Conservation (phyloP, 1,140 invertebrate species). For the Halictus rubicundus region DNA sequence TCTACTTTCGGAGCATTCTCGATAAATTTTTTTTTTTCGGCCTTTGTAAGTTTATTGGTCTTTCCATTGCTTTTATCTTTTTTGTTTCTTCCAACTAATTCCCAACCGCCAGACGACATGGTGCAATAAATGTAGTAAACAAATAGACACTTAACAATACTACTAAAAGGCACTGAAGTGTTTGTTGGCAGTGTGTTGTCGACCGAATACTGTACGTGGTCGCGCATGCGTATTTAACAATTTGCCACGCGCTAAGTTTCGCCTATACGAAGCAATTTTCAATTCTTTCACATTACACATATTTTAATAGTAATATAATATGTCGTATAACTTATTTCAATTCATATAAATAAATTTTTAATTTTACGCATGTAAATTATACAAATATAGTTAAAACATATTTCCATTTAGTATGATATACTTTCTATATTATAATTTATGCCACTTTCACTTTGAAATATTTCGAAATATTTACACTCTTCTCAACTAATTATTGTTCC, state of each 20-base stretch:
- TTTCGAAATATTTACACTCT: no score
- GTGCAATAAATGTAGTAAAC: constrained; percentile 17
- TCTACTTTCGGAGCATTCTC: constrained; percentile 83
- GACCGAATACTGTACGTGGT: constrained; percentile 66
- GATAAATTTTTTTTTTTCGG: constrained; percentile 83
- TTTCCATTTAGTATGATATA: background rate
- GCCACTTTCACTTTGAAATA: no score
- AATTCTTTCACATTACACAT: background rate
- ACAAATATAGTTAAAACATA: no score
- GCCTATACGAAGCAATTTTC: background rate
- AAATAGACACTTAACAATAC: constrained; percentile 26
- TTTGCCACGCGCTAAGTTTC: constrained; percentile 66
- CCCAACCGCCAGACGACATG: constrained; percentile 87
- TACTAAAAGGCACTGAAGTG: constrained; percentile 49
- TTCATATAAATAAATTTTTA: background rate
- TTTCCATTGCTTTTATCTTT: constrained; percentile 83
- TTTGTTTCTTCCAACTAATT: constrained; percentile 88
- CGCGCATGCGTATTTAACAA: constrained; percentile 66
- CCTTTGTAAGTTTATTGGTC: constrained; percentile 81
- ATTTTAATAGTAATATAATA: background rate
- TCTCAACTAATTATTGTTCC: no score
- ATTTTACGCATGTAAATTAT: background rate
- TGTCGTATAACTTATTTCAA: background rate
- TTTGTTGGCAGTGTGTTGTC: constrained; percentile 54
- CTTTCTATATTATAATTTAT: background rate